Conservation (phyloP, 64 coral and sea anemone species). For the Dendrophyllia cribrosa region DNA sequence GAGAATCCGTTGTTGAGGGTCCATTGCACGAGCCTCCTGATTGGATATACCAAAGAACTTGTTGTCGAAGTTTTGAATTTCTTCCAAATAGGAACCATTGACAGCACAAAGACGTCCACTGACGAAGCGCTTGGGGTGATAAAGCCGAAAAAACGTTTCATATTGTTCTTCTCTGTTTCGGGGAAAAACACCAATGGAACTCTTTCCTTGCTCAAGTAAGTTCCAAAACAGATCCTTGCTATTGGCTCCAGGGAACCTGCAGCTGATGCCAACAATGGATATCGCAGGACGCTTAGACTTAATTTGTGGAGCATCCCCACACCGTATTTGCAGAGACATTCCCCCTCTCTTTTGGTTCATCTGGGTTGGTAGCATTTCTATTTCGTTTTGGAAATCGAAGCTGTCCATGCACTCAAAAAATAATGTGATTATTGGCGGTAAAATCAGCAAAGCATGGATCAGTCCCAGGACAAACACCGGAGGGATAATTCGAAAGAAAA, state of each 20-base stretch:
- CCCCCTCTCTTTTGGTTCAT: too few species aligned
- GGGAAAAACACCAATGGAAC: slow-evolving; percentile 48
- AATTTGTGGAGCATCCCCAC: neutral
- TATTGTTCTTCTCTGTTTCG: slow-evolving; percentile 37
- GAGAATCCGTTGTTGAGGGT: slow-evolving; percentile 78
- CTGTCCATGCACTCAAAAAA: neutral
- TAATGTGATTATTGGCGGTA: neutral
- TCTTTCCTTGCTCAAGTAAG: slow-evolving; percentile 64
- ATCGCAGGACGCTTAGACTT: slow-evolving; percentile 6
- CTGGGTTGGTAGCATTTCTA: too few species aligned
- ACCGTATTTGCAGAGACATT: neutral
- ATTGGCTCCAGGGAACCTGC: slow-evolving; percentile 64
- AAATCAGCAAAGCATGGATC: slow-evolving; percentile 21
- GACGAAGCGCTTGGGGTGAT: slow-evolving; percentile 68
- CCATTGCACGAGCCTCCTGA: slow-evolving; percentile 69
- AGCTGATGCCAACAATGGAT: slow-evolving; percentile 40
- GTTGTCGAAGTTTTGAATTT: slow-evolving; percentile 61
- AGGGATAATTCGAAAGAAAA: slow-evolving; percentile 32
- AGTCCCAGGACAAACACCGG: slow-evolving; percentile 3
- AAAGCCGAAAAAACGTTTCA: slow-evolving; percentile 20
- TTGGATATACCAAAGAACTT: slow-evolving; percentile 69
- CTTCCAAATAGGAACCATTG: slow-evolving; percentile 61
- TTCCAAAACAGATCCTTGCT: slow-evolving; percentile 81
- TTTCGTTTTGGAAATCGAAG: neutral
- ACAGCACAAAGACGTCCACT: slow-evolving; percentile 60